These are phyloP conservation scores for Chymomyza procnemis DNA, from an alignment of 2,888 invertebrate species.

Conservation along the genomic window DNA sequence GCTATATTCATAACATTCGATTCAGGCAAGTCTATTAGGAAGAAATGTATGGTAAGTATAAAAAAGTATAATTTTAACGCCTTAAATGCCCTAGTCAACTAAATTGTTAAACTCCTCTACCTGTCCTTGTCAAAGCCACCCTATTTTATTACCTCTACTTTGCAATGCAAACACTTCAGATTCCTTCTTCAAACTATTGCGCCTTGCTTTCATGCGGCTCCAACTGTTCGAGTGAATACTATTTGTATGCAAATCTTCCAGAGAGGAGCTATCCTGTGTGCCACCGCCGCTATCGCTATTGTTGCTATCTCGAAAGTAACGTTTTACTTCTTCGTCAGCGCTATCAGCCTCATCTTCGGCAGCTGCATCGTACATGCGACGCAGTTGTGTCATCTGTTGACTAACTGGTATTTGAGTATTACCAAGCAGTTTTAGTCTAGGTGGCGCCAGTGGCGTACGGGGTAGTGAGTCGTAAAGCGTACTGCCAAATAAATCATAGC, in stretches of 20 bases:
- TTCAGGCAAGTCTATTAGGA: slow-evolving; percentile 71
- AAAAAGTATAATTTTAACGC: neutral
- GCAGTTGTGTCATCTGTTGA: slow-evolving; percentile 76
- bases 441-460: slow-evolving; percentile 68
- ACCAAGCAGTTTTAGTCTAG: slow-evolving; percentile 74
- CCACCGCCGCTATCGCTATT: slow-evolving; percentile 74
- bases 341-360: slow-evolving; percentile 78
- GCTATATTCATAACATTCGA: slow-evolving; percentile 78
- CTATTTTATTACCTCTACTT: slow-evolving; percentile 61
- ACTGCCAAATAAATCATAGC: slow-evolving; percentile 52
- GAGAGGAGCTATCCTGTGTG: slow-evolving; percentile 72
- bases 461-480: slow-evolving; percentile 55
- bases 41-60: neutral
- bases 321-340: slow-evolving; percentile 83
- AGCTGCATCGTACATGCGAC: slow-evolving; percentile 76
- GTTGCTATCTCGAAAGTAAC: slow-evolving; percentile 79
- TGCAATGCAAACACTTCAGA: slow-evolving; percentile 63
- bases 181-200: slow-evolving; percentile 75
- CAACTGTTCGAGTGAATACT: slow-evolving; percentile 80
- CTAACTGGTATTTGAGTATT: slow-evolving; percentile 74
- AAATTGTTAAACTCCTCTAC: slow-evolving; percentile 60
- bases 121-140: slow-evolving; percentile 11
- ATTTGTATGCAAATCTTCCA: slow-evolving; percentile 59
- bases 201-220: slow-evolving; percentile 80
- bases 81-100: neutral